Conservation (phyloP, 2,113 vertebrate species). For the Balaeniceps rex region DNA sequence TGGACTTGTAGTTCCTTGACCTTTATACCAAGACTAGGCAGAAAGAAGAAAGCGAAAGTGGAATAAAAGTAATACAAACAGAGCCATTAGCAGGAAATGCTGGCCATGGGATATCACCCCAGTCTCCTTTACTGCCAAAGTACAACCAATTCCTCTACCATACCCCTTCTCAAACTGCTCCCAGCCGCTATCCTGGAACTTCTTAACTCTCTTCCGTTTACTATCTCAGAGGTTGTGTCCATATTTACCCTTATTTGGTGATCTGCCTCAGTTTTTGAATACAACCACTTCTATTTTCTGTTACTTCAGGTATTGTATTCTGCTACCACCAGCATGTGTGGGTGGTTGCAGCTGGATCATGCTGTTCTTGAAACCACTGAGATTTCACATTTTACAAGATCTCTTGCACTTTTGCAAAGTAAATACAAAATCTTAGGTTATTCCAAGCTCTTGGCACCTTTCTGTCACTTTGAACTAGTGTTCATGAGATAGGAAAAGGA, state of each 20-base stretch:
- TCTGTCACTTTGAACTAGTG: not conserved
- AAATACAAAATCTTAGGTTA: not conserved
- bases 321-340: not conserved
- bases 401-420: not conserved
- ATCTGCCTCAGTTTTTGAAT: not conserved
- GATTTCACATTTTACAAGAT: not conserved
- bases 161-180: not conserved
- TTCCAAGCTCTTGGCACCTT: not conserved
- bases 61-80: not conserved
- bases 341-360: not conserved
- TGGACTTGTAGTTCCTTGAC: not conserved
- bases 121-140: not conserved
- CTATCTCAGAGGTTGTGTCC: not conserved
- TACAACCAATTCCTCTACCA: not conserved
- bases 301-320: not conserved
- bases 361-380: not conserved
- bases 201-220: not conserved
- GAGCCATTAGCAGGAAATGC: not conserved
- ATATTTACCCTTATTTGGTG: not conserved
- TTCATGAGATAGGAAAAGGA: not conserved
- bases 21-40: not conserved
- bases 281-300: not conserved
- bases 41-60: not conserved
- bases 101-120: not conserved
- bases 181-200: not conserved